A percentile compares a stretch with the other conserved stretches of the same genome.
Conservation (phyloP, 2,888 invertebrate genomes). For the Eristalinus sepulchralis region DNA sequence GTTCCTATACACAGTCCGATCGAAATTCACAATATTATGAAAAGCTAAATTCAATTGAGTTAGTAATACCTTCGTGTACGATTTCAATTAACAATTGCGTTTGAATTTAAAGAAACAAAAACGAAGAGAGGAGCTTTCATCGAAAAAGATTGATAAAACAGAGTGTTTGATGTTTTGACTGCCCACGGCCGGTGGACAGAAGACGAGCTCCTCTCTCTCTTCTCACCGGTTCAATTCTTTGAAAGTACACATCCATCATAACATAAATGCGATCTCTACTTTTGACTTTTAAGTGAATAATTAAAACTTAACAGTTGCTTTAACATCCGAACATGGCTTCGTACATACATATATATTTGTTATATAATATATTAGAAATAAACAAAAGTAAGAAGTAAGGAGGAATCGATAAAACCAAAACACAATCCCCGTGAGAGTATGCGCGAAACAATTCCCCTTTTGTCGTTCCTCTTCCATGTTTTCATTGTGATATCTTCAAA, state of each 20-base stretch:
- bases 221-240: conserved; percentile 3
- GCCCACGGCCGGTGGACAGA: conserved; percentile 26
- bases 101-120: not conserved
- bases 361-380: conserved; percentile 37
- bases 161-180: not conserved
- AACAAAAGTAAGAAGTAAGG: conserved; percentile 9
- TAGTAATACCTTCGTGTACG: not conserved
- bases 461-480: not conserved
- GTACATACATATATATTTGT: conserved; percentile 29
- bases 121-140: not conserved
- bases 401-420: not conserved
- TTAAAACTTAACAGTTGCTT: conserved; percentile 23
- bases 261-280: conserved; percentile 27
- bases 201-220: conserved; percentile 2
- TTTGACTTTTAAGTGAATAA: conserved; percentile 18
- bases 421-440: conserved; percentile 9
- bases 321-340: conserved; percentile 4
- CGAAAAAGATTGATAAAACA: not conserved
- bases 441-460: conserved; percentile 7
- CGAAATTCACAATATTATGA: conserved; percentile 21
- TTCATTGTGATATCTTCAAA: conserved; percentile 8
- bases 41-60: conserved; percentile 23
- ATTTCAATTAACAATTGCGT: conserved; percentile 1
- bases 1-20: conserved; percentile 10
- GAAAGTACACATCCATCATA: not conserved